A percentile compares a stretch with the other conserved stretches of the same genome.
phyloP scores from a whole-genome alignment of 2,113 vertebrate genomes.

The Brienomyrus longianalis region DNA sequence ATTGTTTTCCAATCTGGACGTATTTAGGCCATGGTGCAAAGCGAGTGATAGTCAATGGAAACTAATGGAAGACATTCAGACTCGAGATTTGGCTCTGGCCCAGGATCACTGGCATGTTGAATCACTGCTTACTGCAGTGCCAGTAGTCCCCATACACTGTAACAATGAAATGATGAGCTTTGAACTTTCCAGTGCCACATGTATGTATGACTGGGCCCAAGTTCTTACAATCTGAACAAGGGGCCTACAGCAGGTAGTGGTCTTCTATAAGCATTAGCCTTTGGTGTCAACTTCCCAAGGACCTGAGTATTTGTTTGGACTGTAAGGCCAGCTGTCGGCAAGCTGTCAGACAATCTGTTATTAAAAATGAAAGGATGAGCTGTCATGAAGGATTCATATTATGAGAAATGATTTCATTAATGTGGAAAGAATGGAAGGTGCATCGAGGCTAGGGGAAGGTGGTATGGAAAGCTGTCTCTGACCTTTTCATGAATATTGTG shows the following conservation, averaged over 20 bases:
- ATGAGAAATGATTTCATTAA: conserved; percentile 9
- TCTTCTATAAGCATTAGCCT: neutral
- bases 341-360: neutral
- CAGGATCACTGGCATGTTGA: neutral
- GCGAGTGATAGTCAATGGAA: neutral
- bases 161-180: neutral
- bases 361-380: conserved; percentile 3
- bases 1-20: neutral
- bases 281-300: neutral
- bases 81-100: neutral
- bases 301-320: neutral
- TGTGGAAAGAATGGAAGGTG: neutral
- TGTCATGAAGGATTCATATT: neutral
- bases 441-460: neutral
- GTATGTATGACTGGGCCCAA: neutral
- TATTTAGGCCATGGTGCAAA: neutral
- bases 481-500: conserved; percentile 21
- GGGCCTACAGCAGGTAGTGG: neutral
- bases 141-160: neutral
- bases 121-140: neutral
- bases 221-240: neutral
- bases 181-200: neutral
- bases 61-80: neutral
- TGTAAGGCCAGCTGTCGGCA: neutral
- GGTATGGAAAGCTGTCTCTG: neutral